These are phyloP conservation scores for Theonella swinhoei DNA, from an alignment of 37 sponge, comb jelly and placozoan genomes.

Conservation along the genomic window DNA sequence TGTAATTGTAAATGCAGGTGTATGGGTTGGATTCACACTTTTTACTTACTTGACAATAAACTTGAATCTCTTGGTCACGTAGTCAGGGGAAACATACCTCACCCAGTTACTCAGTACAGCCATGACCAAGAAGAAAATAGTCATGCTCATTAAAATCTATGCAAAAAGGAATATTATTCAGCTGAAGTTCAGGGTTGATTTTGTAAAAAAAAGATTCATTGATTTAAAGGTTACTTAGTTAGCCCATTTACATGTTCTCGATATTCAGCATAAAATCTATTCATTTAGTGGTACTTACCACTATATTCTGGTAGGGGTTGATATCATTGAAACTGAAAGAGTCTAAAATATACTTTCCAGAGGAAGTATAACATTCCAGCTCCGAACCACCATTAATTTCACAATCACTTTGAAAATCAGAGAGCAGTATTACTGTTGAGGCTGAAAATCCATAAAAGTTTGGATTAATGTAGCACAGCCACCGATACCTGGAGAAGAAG, in stretches of 20 bases:
- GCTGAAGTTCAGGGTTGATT: too few species aligned
- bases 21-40: too few species aligned
- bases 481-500: constrained; percentile 45
- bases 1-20: too few species aligned
- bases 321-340: neutral
- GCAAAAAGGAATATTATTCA: too few species aligned
- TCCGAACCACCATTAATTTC: constrained; percentile 14
- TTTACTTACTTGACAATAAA: neutral
- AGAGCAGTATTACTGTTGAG: constrained; percentile 48
- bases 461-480: constrained; percentile 86
- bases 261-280: neutral
- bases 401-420: neutral
- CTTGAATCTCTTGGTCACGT: neutral
- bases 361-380: neutral
- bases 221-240: too few species aligned
- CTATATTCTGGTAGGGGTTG: neutral
- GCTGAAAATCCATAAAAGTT: constrained; percentile 89
- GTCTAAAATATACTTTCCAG: neutral
- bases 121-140: neutral
- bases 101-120: neutral
- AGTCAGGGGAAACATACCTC: neutral
- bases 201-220: too few species aligned
- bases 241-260: too few species aligned
- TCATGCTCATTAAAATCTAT: neutral
- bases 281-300: constrained; percentile 51